Percentiles rank a stretch among this genome's conserved stretches.
Conservation (phyloP, 1,140 invertebrate genomes). For the Papilio helenus region DNA sequence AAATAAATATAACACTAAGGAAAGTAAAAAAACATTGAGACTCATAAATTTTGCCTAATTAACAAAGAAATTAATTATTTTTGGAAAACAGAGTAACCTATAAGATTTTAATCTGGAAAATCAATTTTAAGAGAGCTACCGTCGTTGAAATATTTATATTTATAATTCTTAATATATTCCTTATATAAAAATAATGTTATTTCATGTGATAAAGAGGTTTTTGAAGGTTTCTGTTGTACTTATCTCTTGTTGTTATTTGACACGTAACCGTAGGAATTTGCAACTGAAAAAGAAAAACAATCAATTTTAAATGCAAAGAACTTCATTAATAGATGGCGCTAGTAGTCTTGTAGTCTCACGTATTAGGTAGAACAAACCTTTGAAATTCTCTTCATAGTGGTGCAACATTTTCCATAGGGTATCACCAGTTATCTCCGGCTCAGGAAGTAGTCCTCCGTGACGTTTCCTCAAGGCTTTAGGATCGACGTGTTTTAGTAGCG, state of each 20-base stretch:
- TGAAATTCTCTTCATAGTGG: slow-evolving; percentile 77
- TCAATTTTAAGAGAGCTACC: background rate
- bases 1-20: background rate
- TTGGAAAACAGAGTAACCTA: background rate
- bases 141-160: background rate
- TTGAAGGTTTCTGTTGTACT: background rate
- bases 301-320: slow-evolving; percentile 16
- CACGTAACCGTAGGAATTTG: slow-evolving; percentile 70
- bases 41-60: background rate
- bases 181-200: background rate
- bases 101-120: background rate
- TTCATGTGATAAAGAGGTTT: background rate
- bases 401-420: slow-evolving; percentile 74
- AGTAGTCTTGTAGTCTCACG: background rate
- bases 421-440: slow-evolving; percentile 80
- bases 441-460: slow-evolving; percentile 89
- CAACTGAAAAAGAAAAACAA: slow-evolving; percentile 62
- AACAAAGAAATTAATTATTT: background rate
- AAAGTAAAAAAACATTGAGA: background rate
- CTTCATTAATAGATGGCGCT: background rate
- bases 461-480: slow-evolving; percentile 88
- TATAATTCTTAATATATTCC: background rate
- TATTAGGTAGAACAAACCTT: slow-evolving; percentile 49
- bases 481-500: slow-evolving; percentile 90
- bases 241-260: slow-evolving; percentile 50